phyloP scores from a whole-genome alignment of 2,113 vertebrate species.

The Panthera uncia region DNA sequence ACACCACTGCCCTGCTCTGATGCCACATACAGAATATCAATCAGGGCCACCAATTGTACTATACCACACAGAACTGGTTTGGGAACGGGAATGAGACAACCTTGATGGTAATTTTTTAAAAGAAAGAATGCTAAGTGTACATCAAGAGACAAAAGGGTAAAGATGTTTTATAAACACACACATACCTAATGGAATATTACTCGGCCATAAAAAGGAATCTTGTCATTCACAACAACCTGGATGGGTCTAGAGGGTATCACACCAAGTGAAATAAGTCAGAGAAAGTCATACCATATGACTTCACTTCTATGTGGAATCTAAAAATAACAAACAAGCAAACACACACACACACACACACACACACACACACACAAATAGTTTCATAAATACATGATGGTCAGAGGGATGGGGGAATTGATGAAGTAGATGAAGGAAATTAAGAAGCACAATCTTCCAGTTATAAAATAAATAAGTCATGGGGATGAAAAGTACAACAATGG shows the following conservation, averaged over 20 bases:
- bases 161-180: background rate
- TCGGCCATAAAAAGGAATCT: background rate
- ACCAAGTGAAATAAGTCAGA: background rate
- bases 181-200: background rate
- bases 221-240: background rate
- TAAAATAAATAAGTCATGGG: background rate
- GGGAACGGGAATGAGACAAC: background rate
- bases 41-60: background rate
- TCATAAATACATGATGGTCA: background rate
- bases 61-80: background rate
- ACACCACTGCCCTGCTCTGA: background rate
- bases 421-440: background rate
- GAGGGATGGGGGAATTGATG: background rate
- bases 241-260: background rate
- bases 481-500: background rate
- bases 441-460: background rate
- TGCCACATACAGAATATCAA: background rate
- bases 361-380: background rate
- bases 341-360: no score
- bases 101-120: background rate
- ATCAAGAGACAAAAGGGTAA: background rate
- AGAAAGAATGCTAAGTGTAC: background rate
- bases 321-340: background rate
- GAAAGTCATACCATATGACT: background rate
- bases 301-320: background rate